phyloP scores from a whole-genome alignment of 1,140 invertebrate species.

The Anastrepha obliqua region DNA sequence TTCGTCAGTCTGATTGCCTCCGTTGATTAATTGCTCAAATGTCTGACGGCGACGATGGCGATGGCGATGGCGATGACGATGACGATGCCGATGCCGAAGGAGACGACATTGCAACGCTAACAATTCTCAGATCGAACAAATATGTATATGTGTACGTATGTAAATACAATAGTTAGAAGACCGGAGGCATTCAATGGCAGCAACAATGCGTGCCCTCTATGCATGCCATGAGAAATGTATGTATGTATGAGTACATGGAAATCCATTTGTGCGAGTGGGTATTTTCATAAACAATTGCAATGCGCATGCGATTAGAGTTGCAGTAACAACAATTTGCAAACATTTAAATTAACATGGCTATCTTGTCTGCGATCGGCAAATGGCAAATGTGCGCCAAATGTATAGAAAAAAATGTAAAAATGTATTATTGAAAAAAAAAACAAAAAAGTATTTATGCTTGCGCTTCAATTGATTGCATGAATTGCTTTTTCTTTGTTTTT shows the following conservation, averaged over 20 bases:
- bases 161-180: background rate
- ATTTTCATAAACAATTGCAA: background rate
- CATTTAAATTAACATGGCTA: constrained; percentile 50
- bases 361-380: constrained; percentile 46
- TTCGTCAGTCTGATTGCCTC: constrained; percentile 47
- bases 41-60: constrained; percentile 25
- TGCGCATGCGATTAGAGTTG: constrained; percentile 24
- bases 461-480: constrained; percentile 33
- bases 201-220: constrained; percentile 44
- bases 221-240: background rate
- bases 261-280: background rate
- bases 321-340: constrained; percentile 48
- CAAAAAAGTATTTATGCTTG: background rate
- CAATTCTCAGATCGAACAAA: constrained; percentile 5
- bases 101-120: constrained; percentile 29
- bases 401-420: background rate
- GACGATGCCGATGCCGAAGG: background rate
- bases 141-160: too few species aligned
- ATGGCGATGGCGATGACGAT: background rate
- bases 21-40: constrained; percentile 41
- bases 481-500: background rate
- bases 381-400: too few species aligned
- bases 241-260: background rate
- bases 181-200: constrained; percentile 44
- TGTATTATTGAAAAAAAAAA: background rate